These are phyloP conservation scores for Sparidentex hasta DNA, from an alignment of 2,797 vertebrate species.

Conservation along the genomic window DNA sequence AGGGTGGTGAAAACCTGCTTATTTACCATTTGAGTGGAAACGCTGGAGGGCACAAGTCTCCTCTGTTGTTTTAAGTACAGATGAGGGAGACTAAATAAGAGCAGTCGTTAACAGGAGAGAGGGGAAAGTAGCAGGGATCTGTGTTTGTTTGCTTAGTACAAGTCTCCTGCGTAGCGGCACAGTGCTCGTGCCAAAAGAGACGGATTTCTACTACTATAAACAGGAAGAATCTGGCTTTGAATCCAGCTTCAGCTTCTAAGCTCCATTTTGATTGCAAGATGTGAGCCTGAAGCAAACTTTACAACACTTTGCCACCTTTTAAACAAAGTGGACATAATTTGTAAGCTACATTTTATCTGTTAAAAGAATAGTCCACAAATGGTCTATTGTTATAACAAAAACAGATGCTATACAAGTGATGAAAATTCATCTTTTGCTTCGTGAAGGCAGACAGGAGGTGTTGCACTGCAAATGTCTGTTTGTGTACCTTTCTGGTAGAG, in stretches of 20 bases:
- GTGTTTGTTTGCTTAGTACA: constrained; percentile 77
- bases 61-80: constrained; percentile 72
- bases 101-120: constrained; percentile 64
- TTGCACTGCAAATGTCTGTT: constrained; percentile 31
- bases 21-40: constrained; percentile 73
- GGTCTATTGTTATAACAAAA: constrained; percentile 8
- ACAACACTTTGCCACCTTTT: constrained; percentile 32
- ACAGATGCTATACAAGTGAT: constrained; percentile 18
- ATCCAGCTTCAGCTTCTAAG: constrained; percentile 51
- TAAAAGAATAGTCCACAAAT: not conserved
- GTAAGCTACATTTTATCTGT: not conserved
- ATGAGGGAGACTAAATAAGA: constrained; percentile 68
- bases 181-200: constrained; percentile 61
- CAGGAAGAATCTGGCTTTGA: constrained; percentile 63
- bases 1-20: constrained; percentile 69
- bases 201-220: constrained; percentile 74
- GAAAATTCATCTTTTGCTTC: not conserved
- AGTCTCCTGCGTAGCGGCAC: constrained; percentile 68
- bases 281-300: constrained; percentile 15
- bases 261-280: constrained; percentile 46
- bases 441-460: constrained; percentile 11
- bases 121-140: constrained; percentile 67
- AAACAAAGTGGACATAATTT: constrained; percentile 12
- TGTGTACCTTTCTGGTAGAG: constrained; percentile 93
- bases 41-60: constrained; percentile 60